phyloP scores from a whole-genome alignment of 2,797 vertebrate species.

The Catharus ustulatus region DNA sequence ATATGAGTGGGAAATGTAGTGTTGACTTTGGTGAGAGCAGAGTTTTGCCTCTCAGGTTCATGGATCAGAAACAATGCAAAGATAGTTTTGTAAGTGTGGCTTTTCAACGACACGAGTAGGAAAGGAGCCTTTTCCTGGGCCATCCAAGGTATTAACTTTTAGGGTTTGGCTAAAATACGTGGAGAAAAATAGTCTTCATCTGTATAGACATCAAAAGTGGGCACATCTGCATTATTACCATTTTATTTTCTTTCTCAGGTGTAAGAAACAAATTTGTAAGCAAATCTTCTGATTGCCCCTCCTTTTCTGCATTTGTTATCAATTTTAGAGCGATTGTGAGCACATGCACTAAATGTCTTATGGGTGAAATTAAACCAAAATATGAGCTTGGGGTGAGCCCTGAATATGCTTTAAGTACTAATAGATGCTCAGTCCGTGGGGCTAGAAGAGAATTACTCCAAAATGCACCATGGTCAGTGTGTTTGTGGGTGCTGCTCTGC shows the following conservation, averaged over 20 bases:
- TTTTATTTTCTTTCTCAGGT: not conserved
- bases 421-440: not conserved
- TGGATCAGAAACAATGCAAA: not conserved
- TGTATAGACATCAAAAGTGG: not conserved
- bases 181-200: not conserved
- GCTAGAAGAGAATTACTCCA: not conserved
- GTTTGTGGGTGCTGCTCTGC: not conserved
- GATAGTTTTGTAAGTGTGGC: not conserved
- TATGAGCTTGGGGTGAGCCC: not conserved
- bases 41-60: not conserved
- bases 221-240: not conserved
- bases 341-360: not conserved
- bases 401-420: not conserved
- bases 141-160: too few species aligned
- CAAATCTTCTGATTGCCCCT: not conserved
- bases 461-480: not conserved
- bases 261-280: not conserved
- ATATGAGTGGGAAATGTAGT: not conserved
- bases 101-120: not conserved
- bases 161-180: not conserved
- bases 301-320: not conserved
- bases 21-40: not conserved
- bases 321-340: not conserved
- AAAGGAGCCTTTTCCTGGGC: not conserved
- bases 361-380: not conserved